A percentile compares a stretch with the other conserved stretches of the same genome.
Evolutionary conservation across 2,797 vertebrate species (phyloP).

Genomic region (Acrossocheilus wenchowensis): DNA sequence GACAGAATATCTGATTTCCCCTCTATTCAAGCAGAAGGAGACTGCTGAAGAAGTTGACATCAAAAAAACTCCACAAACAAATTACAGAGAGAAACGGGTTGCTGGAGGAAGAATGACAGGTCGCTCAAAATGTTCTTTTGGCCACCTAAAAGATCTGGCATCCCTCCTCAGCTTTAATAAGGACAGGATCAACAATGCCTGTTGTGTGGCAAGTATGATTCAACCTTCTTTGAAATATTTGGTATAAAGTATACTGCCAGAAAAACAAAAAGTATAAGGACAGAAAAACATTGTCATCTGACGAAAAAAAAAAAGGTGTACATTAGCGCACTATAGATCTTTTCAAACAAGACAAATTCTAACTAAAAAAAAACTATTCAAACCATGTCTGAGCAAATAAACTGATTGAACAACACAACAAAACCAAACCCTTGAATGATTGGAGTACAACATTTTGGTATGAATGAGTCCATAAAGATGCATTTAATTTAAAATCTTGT

Average conservation of each 20-base stretch:
- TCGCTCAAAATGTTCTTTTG: slow-evolving; percentile 18
- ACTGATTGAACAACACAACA: neutral
- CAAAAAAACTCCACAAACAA: slow-evolving; percentile 25
- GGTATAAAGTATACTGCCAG: neutral
- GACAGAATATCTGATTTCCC: slow-evolving; percentile 25
- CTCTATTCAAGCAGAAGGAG: slow-evolving; percentile 18
- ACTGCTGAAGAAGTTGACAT: slow-evolving; percentile 26
- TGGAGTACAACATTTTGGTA: neutral
- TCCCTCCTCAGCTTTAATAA: slow-evolving; percentile 24
- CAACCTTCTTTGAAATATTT: neutral
- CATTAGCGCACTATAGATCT: neutral
- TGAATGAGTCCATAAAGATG: neutral
- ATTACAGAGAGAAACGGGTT: slow-evolving; percentile 28
- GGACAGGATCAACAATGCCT: slow-evolving; percentile 1
- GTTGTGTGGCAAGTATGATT: neutral
- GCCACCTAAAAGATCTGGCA: neutral
- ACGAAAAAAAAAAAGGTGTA: neutral
- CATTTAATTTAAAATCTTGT: neutral
- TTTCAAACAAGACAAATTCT: neutral
- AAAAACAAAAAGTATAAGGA: neutral
- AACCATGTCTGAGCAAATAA: neutral
- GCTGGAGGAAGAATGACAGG: slow-evolving; percentile 9
- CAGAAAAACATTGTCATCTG: neutral
- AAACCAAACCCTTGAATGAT: neutral
- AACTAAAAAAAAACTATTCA: neutral